Base-by-base conservation (phyloP, 1,140 invertebrate genomes). In the Oncopeltus fasciatus region DNA sequence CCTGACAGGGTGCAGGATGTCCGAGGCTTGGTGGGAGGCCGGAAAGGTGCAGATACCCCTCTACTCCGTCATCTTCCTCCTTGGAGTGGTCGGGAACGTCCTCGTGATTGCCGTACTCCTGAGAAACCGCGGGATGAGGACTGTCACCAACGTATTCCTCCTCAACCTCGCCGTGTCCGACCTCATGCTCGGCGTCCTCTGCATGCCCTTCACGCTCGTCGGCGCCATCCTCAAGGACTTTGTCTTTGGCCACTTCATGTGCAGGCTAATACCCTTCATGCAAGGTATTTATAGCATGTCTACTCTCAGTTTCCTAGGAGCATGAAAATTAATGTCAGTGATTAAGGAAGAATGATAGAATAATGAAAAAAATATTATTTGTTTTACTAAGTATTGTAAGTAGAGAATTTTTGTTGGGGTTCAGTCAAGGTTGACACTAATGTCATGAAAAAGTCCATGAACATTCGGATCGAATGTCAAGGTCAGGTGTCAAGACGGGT, bases 141-240 rank as follows among this genome's bases (percentile, higher is more conserved):
- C 82, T 1, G 79, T 83, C 43, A 84, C 82, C 20, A 83, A 83
- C 68, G 74, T 83, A 14, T 83, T 81, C 70, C 79, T 83, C 57
- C 71, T 80, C 24, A 82, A 81, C 68, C 69, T 82, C 58, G 78
- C 79, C 44, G 73, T 80, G n/a, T 80, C 80, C 0, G 80, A 82
- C 69, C 70, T 82, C 4, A 75, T 77, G 4, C 69, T 81, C 16
- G 81, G 80, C 64, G 59, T 79, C 33, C 74, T 82, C 59, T 79
- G 77, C 11, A 80, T 79, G 70, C 80, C 80, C 2, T 75, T 81
- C 61, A 82, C 80, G 47, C 67, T 81, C 9, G 72, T 80, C 27
- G 68, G 68, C 16, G 64, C 73, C 20, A 65, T 77, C 20, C 64
- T 68, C n/a, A 58, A 64, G 51, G 65, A 72, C 26, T 77, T 74